Evolutionary conservation across 2,888 invertebrate genomes (phyloP).

Genomic region (Cecidostiba fungosa): DNA sequence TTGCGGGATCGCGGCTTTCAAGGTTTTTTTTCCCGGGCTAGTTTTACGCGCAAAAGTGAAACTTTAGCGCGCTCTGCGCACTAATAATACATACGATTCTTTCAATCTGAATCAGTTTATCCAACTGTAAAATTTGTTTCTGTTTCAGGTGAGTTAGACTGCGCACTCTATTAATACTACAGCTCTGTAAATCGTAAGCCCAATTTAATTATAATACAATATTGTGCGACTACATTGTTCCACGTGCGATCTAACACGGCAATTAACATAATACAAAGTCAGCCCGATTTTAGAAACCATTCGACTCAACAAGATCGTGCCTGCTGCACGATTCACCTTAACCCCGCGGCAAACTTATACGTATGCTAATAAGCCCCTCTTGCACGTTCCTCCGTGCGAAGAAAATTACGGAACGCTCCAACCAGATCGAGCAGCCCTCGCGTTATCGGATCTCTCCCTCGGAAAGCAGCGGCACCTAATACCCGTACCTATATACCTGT

Average conservation of each 20-base stretch:
- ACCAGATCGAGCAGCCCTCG: background rate
- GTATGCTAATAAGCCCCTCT: background rate
- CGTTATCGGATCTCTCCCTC: constrained; percentile 13
- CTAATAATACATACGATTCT: too few species aligned
- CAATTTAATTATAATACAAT: background rate
- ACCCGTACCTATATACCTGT: too few species aligned
- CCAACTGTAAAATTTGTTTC: background rate
- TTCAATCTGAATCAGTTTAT: too few species aligned
- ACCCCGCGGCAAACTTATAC: background rate
- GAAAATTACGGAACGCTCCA: background rate
- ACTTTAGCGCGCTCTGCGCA: too few species aligned
- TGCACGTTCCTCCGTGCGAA: background rate
- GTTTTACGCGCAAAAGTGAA: too few species aligned
- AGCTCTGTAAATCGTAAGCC: background rate
- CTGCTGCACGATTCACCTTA: background rate
- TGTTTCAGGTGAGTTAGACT: constrained; percentile 38
- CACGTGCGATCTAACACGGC: too few species aligned
- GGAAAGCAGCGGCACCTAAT: background rate
- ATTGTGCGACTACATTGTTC: too few species aligned
- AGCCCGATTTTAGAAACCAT: too few species aligned
- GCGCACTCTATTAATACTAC: background rate
- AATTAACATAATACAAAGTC: too few species aligned
- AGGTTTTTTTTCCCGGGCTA: too few species aligned
- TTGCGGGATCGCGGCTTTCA: too few species aligned
- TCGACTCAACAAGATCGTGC: too few species aligned